Conservation (phyloP, 1,140 invertebrate genomes). For the Yoshiicerus persimilis region DNA sequence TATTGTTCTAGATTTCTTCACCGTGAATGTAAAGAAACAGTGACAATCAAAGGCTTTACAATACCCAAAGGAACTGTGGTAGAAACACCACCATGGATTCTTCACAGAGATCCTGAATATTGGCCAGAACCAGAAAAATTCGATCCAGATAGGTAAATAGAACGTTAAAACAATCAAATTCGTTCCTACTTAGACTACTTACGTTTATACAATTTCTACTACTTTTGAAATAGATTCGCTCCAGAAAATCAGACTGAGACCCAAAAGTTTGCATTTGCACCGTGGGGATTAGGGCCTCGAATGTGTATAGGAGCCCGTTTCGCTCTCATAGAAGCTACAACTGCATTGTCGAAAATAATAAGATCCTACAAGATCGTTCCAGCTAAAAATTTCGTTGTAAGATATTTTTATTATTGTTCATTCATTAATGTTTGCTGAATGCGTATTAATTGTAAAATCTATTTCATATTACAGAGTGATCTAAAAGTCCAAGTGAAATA, state of each 20-base stretch:
- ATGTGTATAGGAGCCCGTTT: conserved; percentile 49
- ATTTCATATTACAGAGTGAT: conserved; percentile 20
- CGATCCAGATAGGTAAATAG: conserved; percentile 53
- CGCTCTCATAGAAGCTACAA: conserved; percentile 46
- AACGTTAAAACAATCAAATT: too few species aligned
- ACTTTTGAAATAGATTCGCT: conserved; percentile 33
- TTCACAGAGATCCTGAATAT: conserved; percentile 55
- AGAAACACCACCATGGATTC: conserved; percentile 51
- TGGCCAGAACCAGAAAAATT: conserved; percentile 56
- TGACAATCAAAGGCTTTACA: conserved; percentile 50
- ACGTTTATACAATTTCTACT: not conserved
- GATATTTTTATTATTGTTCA: not conserved
- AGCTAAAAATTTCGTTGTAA: conserved; percentile 34
- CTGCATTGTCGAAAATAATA: conserved; percentile 37
- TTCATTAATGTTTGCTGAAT: not conserved
- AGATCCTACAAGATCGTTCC: conserved; percentile 32
- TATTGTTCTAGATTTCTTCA: conserved; percentile 43
- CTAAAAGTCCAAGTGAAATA: conserved; percentile 43
- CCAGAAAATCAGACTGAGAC: conserved; percentile 46
- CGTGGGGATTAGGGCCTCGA: conserved; percentile 44
- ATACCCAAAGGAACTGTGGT: conserved; percentile 52
- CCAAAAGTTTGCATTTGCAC: conserved; percentile 48
- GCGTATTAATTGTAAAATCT: not conserved
- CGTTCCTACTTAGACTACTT: not conserved
- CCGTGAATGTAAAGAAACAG: conserved; percentile 49